phyloP scores from a whole-genome alignment of 2,113 vertebrate species.

The Phylloscopus trochiloides region DNA sequence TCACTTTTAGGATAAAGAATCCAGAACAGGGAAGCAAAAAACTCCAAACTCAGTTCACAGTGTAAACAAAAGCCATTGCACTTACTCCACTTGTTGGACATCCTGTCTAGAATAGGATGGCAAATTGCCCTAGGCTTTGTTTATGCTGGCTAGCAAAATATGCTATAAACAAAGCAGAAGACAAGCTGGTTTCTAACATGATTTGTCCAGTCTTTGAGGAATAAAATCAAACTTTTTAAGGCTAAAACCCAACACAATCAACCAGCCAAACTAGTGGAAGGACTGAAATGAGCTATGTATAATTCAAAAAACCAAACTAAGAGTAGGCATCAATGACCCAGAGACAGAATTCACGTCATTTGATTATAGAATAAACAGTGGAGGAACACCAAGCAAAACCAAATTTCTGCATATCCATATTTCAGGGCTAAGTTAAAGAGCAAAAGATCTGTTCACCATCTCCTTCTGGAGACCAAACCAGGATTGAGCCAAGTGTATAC shows the following conservation, averaged over 20 bases:
- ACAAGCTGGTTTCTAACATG: not conserved
- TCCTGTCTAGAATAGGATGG: not conserved
- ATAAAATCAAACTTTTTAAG: not conserved
- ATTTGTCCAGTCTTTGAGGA: not conserved
- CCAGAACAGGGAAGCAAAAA: not conserved
- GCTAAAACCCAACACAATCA: not conserved
- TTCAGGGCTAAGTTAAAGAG: not conserved
- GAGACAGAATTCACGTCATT: not conserved
- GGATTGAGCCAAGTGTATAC: not conserved
- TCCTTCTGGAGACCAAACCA: not conserved
- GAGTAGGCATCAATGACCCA: not conserved
- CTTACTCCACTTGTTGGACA: conserved; percentile 6
- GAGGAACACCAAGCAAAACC: not conserved
- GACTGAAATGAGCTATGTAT: not conserved
- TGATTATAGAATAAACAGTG: not conserved
- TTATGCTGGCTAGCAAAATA: not conserved
- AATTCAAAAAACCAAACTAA: not conserved
- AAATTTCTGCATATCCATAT: not conserved
- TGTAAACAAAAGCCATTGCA: not conserved
- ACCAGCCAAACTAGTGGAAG: not conserved
- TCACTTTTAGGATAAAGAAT: not conserved
- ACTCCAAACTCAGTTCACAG: not conserved
- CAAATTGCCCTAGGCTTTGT: not conserved
- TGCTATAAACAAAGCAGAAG: not conserved
- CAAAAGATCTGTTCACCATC: not conserved